Conservation (phyloP, 2,888 invertebrate species). For the Brachynemurus nebulosus region DNA sequence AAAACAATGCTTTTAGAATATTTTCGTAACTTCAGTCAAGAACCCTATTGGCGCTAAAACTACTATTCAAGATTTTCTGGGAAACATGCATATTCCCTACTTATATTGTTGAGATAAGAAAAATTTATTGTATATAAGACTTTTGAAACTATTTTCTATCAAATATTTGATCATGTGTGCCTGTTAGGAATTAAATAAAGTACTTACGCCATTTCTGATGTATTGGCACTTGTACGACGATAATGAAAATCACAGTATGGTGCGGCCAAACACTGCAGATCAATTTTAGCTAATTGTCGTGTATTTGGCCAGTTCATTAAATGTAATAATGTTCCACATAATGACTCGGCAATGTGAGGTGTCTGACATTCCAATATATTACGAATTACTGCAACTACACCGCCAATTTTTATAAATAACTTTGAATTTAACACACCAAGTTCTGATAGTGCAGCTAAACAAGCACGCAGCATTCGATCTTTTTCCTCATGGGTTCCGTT, state of each 20-base stretch:
- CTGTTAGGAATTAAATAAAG: too few species aligned
- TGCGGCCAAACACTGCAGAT: slow-evolving; percentile 76
- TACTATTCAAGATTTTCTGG: too few species aligned
- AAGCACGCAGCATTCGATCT: slow-evolving; percentile 71
- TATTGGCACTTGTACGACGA: slow-evolving; percentile 24
- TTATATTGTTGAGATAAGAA: too few species aligned
- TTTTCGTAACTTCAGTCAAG: too few species aligned
- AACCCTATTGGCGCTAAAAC: too few species aligned
- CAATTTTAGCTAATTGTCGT: slow-evolving; percentile 57
- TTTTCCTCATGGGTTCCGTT: slow-evolving; percentile 66
- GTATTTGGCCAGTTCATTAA: slow-evolving; percentile 75
- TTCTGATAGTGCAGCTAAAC: slow-evolving; percentile 79
- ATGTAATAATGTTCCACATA: slow-evolving; percentile 75
- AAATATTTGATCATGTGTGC: too few species aligned
- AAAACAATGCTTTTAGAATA: too few species aligned
- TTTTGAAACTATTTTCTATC: too few species aligned
- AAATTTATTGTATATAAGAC: too few species aligned
- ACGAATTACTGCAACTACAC: slow-evolving; percentile 67
- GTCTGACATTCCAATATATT: slow-evolving; percentile 76
- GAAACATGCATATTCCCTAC: too few species aligned
- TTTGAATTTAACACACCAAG: slow-evolving; percentile 77
- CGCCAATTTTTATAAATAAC: slow-evolving; percentile 65
- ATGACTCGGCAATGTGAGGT: slow-evolving; percentile 78
- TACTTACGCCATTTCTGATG: slow-evolving; percentile 3
- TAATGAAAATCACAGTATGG: slow-evolving; percentile 89